Percentiles rank a stretch among this genome's conserved stretches.
Conservation (phyloP, 2,113 vertebrate species). For the Indri indri region DNA sequence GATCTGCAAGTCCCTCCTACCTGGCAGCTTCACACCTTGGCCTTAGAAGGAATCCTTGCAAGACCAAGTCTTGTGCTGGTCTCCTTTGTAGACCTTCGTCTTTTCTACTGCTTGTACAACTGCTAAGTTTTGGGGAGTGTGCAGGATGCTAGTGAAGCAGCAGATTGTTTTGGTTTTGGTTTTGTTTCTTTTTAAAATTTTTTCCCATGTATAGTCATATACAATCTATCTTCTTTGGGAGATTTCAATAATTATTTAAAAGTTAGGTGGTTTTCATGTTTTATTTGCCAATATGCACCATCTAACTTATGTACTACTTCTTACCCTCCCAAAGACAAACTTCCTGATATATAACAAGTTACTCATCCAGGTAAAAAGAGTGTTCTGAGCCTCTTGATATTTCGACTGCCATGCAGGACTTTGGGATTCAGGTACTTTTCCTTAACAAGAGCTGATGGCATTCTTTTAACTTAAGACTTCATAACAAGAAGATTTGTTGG, state of each 20-base stretch:
- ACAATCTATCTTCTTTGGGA: neutral
- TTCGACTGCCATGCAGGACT: neutral
- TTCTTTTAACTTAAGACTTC: neutral
- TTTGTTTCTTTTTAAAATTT: neutral
- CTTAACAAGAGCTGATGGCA: neutral
- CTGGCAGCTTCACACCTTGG: neutral
- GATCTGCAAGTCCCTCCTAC: neutral
- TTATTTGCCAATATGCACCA: neutral
- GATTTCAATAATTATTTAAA: slow-evolving; percentile 16
- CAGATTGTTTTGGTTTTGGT: neutral
- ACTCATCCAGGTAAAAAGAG: neutral
- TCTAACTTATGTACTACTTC: neutral
- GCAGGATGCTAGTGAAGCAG: neutral
- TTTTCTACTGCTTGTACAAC: neutral
- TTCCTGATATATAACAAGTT: neutral
- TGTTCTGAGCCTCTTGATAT: neutral
- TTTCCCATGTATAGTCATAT: neutral
- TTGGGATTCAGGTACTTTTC: neutral
- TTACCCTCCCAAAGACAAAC: neutral
- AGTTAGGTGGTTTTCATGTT: neutral
- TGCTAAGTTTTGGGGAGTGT: neutral
- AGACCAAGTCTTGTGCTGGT: neutral
- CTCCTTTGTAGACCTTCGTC: neutral
- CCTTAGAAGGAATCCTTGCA: neutral
- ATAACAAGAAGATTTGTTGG: neutral